Percentiles rank a stretch among this genome's conserved stretches.
These are phyloP conservation scores for Heliconius himera DNA, from an alignment of 1,140 invertebrate species.

Conservation along the genomic window DNA sequence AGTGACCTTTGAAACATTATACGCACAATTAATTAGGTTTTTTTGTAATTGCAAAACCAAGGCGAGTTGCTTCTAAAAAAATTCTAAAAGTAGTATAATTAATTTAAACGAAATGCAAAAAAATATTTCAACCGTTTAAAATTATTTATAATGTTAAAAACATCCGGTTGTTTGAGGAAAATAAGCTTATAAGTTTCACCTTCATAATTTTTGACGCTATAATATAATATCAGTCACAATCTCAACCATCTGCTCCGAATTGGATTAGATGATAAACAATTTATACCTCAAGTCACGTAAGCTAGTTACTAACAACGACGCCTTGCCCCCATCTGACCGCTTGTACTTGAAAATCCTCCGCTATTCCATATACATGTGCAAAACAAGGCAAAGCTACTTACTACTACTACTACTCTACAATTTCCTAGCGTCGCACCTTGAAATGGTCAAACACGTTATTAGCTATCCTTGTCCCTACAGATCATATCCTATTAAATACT, in stretches of 20 bases:
- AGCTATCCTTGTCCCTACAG: slow-evolving; percentile 19
- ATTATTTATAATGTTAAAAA: not conserved
- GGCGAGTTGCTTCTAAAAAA: not conserved
- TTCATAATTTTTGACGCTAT: slow-evolving; percentile 19
- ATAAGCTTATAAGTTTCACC: slow-evolving; percentile 7
- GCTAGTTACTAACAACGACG: slow-evolving; percentile 48
- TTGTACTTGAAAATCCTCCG: slow-evolving; percentile 49
- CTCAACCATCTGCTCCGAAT: slow-evolving; percentile 26
- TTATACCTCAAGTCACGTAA: slow-evolving; percentile 56
- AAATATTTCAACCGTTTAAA: not conserved
- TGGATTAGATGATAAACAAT: slow-evolving; percentile 46
- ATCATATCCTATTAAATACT: slow-evolving; percentile 17
- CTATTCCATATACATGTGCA: slow-evolving; percentile 25
- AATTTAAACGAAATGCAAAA: not conserved
- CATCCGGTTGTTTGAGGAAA: slow-evolving; percentile 12
- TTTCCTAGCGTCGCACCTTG: slow-evolving; percentile 28
- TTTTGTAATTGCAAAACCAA: too few relatives aligned
- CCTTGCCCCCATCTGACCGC: slow-evolving; percentile 41
- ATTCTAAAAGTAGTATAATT: not conserved
- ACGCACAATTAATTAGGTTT: too few relatives aligned
- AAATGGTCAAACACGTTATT: slow-evolving; percentile 8
- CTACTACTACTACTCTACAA: slow-evolving; percentile 9
- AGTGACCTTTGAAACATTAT: too few relatives aligned
- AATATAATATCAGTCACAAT: slow-evolving; percentile 24
- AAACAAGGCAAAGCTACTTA: slow-evolving; percentile 28